These are phyloP conservation scores for Notothenia coriiceps DNA, from an alignment of 2,113 vertebrate species.

Conservation along the genomic window DNA sequence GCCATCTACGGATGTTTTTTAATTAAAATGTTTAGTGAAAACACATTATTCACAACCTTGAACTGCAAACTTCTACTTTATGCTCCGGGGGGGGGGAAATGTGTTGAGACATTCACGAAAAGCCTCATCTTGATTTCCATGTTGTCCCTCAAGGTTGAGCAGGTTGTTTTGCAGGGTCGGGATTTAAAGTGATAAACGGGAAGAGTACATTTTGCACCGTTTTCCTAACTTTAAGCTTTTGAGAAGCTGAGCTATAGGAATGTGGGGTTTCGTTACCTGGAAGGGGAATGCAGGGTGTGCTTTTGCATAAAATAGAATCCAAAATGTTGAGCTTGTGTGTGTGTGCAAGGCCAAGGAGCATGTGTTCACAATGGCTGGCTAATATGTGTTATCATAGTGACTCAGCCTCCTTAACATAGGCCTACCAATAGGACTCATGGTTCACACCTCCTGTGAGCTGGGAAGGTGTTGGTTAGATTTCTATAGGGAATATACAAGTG, in stretches of 20 bases:
- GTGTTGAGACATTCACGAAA: slow-evolving; percentile 44
- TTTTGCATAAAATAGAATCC: slow-evolving; percentile 35
- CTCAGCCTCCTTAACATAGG: slow-evolving; percentile 22
- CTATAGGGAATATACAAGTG: slow-evolving; percentile 7
- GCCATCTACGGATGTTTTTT: slow-evolving; percentile 63
- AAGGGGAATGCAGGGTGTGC: slow-evolving; percentile 24
- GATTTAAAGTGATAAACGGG: slow-evolving; percentile 52
- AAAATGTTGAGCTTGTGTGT: slow-evolving; percentile 1
- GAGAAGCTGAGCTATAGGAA: background rate
- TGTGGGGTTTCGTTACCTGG: background rate
- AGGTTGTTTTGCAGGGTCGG: slow-evolving; percentile 28
- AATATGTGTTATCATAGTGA: slow-evolving; percentile 14
- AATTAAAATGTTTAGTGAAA: slow-evolving; percentile 74
- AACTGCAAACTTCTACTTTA: slow-evolving; percentile 55
- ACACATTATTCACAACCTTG: slow-evolving; percentile 73
- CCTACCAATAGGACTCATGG: slow-evolving; percentile 48
- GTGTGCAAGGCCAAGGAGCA: slow-evolving; percentile 15
- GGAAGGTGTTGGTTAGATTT: background rate
- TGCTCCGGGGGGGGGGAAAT: slow-evolving; percentile 22
- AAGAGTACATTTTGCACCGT: slow-evolving; percentile 13
- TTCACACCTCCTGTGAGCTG: slow-evolving; percentile 22
- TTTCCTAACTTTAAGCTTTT: slow-evolving; percentile 32
- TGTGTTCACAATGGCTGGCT: slow-evolving; percentile 35
- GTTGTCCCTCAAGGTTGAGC: slow-evolving; percentile 57
- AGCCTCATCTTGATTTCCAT: slow-evolving; percentile 47